phyloP scores from a whole-genome alignment of 2,888 invertebrate genomes.

The Oxytorus armatus region DNA sequence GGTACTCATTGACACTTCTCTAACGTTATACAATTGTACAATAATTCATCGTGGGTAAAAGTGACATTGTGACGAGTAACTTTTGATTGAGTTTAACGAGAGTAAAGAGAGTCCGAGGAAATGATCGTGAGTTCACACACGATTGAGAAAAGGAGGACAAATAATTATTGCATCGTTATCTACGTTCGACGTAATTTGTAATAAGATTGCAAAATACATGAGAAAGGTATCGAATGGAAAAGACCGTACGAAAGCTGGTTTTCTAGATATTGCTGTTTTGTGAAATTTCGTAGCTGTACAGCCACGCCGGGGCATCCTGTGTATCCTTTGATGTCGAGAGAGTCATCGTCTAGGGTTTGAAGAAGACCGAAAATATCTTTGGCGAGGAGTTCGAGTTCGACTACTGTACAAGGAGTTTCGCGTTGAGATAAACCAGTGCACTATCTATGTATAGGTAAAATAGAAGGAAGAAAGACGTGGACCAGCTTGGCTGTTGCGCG shows the following conservation, averaged over 20 bases:
- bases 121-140: neutral
- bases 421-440: neutral
- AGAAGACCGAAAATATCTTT: slow-evolving; percentile 54
- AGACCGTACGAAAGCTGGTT: neutral
- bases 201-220: slow-evolving; percentile 5
- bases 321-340: slow-evolving; percentile 27
- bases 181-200: slow-evolving; percentile 4
- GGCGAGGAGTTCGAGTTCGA: slow-evolving; percentile 45
- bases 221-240: neutral
- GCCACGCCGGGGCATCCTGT: neutral
- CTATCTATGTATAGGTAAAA: slow-evolving; percentile 2
- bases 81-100: slow-evolving; percentile 57
- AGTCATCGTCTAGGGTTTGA: too few relatives aligned
- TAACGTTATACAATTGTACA: neutral
- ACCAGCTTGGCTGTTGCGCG: slow-evolving; percentile 42
- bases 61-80: slow-evolving; percentile 45
- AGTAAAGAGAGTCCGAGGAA: slow-evolving; percentile 10
- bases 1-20: slow-evolving; percentile 54
- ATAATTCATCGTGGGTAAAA: slow-evolving; percentile 8
- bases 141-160: neutral
- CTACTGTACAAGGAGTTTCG: slow-evolving; percentile 1
- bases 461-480: slow-evolving; percentile 51
- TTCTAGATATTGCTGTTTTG: slow-evolving; percentile 15
- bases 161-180: slow-evolving; percentile 23
- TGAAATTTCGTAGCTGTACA: slow-evolving; percentile 27